Evolutionary conservation across 2,113 vertebrate species (phyloP), one percentile per base, ranked within the genome.

Genomic region (Setophaga coronata): DNA sequence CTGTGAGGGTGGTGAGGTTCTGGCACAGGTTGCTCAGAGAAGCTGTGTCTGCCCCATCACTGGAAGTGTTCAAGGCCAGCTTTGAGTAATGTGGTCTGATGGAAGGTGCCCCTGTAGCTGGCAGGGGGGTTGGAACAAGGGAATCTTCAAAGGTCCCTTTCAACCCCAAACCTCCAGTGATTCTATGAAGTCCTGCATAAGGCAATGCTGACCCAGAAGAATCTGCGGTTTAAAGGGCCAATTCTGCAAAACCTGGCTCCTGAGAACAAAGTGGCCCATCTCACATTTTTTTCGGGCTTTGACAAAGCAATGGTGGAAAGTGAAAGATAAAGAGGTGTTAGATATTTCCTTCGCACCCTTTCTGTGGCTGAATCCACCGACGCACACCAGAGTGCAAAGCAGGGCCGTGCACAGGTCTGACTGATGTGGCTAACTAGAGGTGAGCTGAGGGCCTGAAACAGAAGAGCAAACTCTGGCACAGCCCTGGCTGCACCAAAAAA

Each of bases 381-480:
- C 11, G 5, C 65, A 42, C 16, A 12, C 38, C 3, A 8, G 25
- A 82, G 43, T 1, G 0, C 58, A 69, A 47, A 54, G 38, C 45
- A 82, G 48, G 33, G 77, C 80, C 2, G 1, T 25, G 74, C 26
- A 54, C 61, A 29, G 2, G 0, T 24, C 34, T 85, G 87, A 96
- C 78, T 91, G 95, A 96, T 96, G 93, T 96, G 91, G 82, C 81
- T 65, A 38, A 31, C 66, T 91, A 84, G 58, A 70, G 87, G 66
- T 58, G 50, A 94, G 70, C 23, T 86, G 66, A 61, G 54, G 43
- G 66, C n/a, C 61, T 72, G 70, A 89, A 89, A 91, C 31, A 77
- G 42, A 79, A 73, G 17, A 85, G 36, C 14, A 69, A 90, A 47
- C 25, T 64, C 61, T 88, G 53, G 48, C 74, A 42, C 23, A 70